A percentile compares a stretch with the other conserved stretches of the same genome.
phyloP scores from a whole-genome alignment of 2,113 vertebrate species.

The Hyperoodon ampullatus region DNA sequence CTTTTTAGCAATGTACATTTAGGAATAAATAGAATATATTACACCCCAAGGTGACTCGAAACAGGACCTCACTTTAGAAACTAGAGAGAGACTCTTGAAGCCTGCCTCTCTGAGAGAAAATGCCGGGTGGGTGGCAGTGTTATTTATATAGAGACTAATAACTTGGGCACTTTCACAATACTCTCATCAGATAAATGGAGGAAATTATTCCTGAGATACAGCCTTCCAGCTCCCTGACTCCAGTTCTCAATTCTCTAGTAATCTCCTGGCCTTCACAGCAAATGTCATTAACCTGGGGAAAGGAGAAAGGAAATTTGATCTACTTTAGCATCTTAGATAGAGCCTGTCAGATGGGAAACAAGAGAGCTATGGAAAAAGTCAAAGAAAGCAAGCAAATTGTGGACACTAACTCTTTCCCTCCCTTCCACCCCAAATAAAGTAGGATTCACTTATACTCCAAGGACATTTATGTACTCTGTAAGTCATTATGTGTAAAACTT shows the following conservation, averaged over 20 bases:
- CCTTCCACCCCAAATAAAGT: not conserved
- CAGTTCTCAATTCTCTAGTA: constrained; percentile 10
- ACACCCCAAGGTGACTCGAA: not conserved
- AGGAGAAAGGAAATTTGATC: constrained; percentile 34
- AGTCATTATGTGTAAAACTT: not conserved
- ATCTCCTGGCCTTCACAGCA: constrained; percentile 21
- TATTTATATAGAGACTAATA: constrained; percentile 10
- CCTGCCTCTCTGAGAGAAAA: constrained; percentile 27
- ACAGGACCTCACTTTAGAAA: constrained; percentile 13
- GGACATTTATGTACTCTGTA: not conserved
- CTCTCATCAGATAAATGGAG: constrained; percentile 16
- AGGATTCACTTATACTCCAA: not conserved
- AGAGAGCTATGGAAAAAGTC: not conserved
- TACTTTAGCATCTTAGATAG: constrained; percentile 10
- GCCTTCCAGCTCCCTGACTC: constrained; percentile 4
- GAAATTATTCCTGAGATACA: constrained; percentile 6
- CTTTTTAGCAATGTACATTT: not conserved
- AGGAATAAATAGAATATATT: constrained; percentile 26
- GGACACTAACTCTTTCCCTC: not conserved
- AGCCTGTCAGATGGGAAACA: not conserved
- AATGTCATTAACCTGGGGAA: constrained; percentile 23
- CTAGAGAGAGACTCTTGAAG: not conserved
- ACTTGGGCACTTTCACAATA: not conserved
- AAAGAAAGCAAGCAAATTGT: not conserved
- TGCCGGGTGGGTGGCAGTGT: not conserved